Conservation (phyloP, 2,888 invertebrate species). For the Stenodema calcarata region DNA sequence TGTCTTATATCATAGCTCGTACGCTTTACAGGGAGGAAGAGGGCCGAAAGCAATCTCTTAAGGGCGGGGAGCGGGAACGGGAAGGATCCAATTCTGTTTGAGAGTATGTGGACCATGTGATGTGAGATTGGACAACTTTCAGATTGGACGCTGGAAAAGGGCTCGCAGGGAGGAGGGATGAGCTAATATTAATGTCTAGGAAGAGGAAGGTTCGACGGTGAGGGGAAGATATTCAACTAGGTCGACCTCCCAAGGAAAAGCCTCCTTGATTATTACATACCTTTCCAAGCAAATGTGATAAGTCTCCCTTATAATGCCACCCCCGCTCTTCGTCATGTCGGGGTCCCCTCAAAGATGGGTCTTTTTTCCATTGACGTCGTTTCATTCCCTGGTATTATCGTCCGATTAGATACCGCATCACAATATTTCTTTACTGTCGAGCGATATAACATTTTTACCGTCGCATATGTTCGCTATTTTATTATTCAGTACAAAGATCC, state of each 20-base stretch:
- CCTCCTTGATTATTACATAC: slow-evolving; percentile 43
- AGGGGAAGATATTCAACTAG: slow-evolving; percentile 23
- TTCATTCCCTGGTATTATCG: neutral
- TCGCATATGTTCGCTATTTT: too few relatives aligned
- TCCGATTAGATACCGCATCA: slow-evolving; percentile 20
- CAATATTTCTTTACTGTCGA: neutral
- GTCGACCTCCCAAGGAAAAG: slow-evolving; percentile 22
- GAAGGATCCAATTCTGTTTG: slow-evolving; percentile 45
- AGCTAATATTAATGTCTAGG: slow-evolving; percentile 48
- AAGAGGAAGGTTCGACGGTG: slow-evolving; percentile 1
- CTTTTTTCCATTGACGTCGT: slow-evolving; percentile 3
- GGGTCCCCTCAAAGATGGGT: neutral
- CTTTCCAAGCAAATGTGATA: slow-evolving; percentile 38
- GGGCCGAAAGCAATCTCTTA: slow-evolving; percentile 42
- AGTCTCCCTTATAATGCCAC: slow-evolving; percentile 12
- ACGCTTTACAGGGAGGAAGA: neutral
- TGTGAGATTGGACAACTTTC: slow-evolving; percentile 48
- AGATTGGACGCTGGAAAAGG: slow-evolving; percentile 37
- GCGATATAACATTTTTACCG: neutral
- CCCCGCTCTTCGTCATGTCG: neutral
- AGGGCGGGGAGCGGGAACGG: slow-evolving; percentile 1
- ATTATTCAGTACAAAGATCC: too few relatives aligned
- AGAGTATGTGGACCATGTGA: slow-evolving; percentile 49
- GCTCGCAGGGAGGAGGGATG: slow-evolving; percentile 30
- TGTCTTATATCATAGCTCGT: slow-evolving; percentile 47